Conservation (phyloP, 2,113 vertebrate species). For the Proteles cristata region DNA sequence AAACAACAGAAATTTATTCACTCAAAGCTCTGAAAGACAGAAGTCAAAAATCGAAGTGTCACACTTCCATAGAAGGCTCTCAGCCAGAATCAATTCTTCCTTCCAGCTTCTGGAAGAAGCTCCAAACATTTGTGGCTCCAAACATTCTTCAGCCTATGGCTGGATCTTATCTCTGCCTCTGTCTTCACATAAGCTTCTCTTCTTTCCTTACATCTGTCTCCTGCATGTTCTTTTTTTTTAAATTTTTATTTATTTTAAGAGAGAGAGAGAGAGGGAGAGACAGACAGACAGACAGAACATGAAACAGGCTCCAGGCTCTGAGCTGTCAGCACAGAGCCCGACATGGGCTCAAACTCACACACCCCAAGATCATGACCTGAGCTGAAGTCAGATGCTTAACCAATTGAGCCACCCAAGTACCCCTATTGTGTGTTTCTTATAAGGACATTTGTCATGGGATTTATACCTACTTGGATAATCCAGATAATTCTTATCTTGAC, state of each 20-base stretch:
- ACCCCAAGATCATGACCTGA: too few species aligned
- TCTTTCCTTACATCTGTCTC: neutral
- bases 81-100: neutral
- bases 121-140: neutral
- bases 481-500: neutral
- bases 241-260: too few species aligned
- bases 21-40: neutral
- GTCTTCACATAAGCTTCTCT: neutral
- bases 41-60: neutral
- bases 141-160: neutral
- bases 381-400: too few species aligned
- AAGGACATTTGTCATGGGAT: neutral
- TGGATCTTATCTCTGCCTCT: neutral
- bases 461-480: neutral
- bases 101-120: neutral
- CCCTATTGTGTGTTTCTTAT: too few species aligned
- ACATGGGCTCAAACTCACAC: too few species aligned
- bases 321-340: too few species aligned
- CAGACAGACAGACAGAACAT: too few species aligned
- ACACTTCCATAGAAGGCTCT: neutral
- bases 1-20: neutral
- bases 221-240: neutral
- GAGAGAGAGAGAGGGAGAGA: too few species aligned
- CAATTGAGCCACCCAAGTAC: too few species aligned
- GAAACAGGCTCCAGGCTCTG: too few species aligned